phyloP scores from a whole-genome alignment of 53 echinoderm and acorn worm genomes.

The Temnopleurus reevesii region DNA sequence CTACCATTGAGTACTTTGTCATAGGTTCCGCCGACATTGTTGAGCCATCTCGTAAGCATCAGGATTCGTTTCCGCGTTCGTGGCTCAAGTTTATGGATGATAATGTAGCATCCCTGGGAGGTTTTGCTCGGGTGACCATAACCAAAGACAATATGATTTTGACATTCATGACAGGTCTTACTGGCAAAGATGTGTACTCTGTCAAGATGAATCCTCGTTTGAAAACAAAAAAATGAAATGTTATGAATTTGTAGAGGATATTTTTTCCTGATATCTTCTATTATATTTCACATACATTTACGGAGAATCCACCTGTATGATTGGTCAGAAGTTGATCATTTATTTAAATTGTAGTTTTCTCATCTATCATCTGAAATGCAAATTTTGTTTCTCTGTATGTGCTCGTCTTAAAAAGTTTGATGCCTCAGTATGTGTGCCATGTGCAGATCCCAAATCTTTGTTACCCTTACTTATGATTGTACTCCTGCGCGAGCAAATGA shows the following conservation, averaged over 20 bases:
- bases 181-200: conserved; percentile 77
- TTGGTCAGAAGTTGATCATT: no score
- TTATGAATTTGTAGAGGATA: neutral
- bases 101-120: conserved; percentile 69
- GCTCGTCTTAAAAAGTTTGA: no score
- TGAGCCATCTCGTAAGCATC: conserved; percentile 64
- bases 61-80: conserved; percentile 61
- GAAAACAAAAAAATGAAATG: no score
- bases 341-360: no score
- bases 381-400: no score
- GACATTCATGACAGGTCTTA: conserved; percentile 76
- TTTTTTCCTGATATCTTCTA: neutral
- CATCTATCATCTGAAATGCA: no score
- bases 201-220: conserved; percentile 66
- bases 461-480: no score
- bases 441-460: no score
- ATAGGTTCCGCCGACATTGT: conserved; percentile 83
- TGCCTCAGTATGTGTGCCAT: no score
- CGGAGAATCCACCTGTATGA: no score
- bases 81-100: conserved; percentile 74
- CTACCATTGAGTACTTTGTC: conserved; percentile 84
- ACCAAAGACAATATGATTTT: conserved; percentile 58
- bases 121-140: conserved; percentile 78
- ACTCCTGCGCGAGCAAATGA: no score
- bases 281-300: neutral